These are phyloP conservation scores for Distichodus sexfasciatus DNA, from an alignment of 2,797 vertebrate genomes.

Conservation along the genomic window DNA sequence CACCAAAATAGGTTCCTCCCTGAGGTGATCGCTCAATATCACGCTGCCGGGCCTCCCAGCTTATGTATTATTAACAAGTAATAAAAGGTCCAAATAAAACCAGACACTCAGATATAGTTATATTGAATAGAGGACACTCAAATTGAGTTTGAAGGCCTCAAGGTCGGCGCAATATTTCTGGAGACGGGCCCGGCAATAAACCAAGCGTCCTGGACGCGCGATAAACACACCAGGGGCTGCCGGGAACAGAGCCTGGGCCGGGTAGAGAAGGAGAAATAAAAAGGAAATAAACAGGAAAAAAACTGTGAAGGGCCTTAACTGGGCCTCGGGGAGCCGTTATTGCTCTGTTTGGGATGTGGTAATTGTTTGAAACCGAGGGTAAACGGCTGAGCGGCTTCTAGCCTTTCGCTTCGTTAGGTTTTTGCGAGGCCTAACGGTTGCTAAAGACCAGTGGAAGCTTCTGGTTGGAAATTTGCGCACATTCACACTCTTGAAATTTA, in stretches of 20 bases:
- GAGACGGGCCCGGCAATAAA: constrained; percentile 30
- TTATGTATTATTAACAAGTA: constrained; percentile 68
- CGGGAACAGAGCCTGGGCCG: background rate
- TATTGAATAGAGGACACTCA: constrained; percentile 52
- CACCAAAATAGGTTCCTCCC: constrained; percentile 43
- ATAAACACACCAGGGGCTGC: constrained; percentile 11
- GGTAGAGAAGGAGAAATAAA: constrained; percentile 21
- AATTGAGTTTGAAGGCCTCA: constrained; percentile 54
- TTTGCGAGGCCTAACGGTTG: too few species aligned
- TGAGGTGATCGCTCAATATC: constrained; percentile 50
- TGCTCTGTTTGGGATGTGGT: constrained; percentile 10
- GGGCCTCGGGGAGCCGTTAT: constrained; percentile 15
- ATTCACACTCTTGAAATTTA: too few species aligned
- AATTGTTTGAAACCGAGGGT: constrained; percentile 33
- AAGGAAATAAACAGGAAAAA: background rate
- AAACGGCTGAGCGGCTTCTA: constrained; percentile 16
- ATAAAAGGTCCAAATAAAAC: constrained; percentile 67
- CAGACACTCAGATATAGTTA: constrained; percentile 63
- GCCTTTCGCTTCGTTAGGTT: too few species aligned
- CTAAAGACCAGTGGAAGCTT: too few species aligned
- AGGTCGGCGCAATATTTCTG: constrained; percentile 52
- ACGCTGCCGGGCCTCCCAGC: constrained; percentile 42
- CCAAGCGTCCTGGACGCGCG: constrained; percentile 14
- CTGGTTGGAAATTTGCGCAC: too few species aligned
- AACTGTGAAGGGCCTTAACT: background rate